A percentile compares a stretch with the other conserved stretches of the same genome.
Evolutionary conservation across 92 coral and sea anemone species (phyloP).

Genomic region (Actinernus sp.): DNA sequence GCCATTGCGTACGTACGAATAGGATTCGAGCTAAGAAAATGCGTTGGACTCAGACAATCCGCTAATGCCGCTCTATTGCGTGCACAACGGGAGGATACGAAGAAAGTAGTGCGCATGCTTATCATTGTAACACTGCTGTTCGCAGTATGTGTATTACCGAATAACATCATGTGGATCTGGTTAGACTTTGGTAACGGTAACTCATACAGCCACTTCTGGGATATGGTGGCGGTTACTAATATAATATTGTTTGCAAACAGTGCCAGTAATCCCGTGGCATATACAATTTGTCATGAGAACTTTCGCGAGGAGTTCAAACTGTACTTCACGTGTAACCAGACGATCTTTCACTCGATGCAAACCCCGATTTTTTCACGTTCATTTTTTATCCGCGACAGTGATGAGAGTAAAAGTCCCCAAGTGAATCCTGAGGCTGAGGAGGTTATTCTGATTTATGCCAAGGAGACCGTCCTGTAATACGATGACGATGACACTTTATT

Average conservation of each 20-base stretch:
- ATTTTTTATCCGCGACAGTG: slow-evolving; percentile 9
- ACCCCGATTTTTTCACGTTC: slow-evolving; percentile 18
- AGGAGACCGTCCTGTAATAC: slow-evolving; percentile 72
- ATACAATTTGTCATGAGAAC: slow-evolving; percentile 95
- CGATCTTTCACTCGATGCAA: slow-evolving; percentile 57
- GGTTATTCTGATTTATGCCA: slow-evolving; percentile 24
- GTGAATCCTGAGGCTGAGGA: slow-evolving; percentile 17
- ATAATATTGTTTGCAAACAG: slow-evolving; percentile 93
- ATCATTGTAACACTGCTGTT: slow-evolving; percentile 90
- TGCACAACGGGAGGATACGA: slow-evolving; percentile 89
- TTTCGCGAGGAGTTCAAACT: slow-evolving; percentile 90
- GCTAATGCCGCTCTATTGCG: slow-evolving; percentile 74
- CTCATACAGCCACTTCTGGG: slow-evolving; percentile 69
- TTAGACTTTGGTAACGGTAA: slow-evolving; percentile 89
- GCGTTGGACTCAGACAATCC: slow-evolving; percentile 44
- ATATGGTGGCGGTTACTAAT: slow-evolving; percentile 82
- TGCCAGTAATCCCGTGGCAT: slow-evolving; percentile 94
- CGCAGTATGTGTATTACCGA: slow-evolving; percentile 92
- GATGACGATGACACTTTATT: too few species aligned
- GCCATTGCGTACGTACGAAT: slow-evolving; percentile 78
- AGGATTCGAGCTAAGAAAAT: slow-evolving; percentile 74
- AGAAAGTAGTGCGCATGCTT: slow-evolving; percentile 96
- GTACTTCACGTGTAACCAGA: slow-evolving; percentile 64
- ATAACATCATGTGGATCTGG: slow-evolving; percentile 98
- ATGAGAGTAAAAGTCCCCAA: slow-evolving; percentile 1